Conservation (phyloP, 2,113 vertebrate genomes). For the Mungos mungo region DNA sequence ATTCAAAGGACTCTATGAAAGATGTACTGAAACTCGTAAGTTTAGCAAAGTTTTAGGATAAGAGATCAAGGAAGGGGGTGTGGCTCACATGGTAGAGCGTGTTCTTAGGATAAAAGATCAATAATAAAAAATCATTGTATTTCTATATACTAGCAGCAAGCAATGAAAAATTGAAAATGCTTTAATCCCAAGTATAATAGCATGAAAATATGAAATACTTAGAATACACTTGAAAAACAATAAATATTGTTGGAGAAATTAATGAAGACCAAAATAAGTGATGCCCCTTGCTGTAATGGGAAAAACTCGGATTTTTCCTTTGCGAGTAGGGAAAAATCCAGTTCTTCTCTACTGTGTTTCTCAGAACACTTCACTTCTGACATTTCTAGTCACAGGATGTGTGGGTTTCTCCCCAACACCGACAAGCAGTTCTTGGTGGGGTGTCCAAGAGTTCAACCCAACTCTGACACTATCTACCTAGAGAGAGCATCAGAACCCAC, state of each 20-base stretch:
- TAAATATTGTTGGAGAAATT: background rate
- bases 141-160: background rate
- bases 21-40: background rate
- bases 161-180: background rate
- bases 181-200: background rate
- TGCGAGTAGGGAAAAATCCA: background rate
- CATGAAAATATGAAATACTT: background rate
- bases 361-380: background rate
- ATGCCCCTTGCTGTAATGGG: background rate
- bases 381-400: background rate
- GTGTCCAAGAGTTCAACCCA: background rate
- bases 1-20: background rate
- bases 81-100: no score
- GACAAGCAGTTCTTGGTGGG: background rate
- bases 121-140: background rate
- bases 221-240: background rate
- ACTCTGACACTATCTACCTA: background rate
- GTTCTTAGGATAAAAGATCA: background rate
- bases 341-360: background rate
- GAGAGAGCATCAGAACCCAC: background rate
- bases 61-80: background rate
- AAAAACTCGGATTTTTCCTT: background rate
- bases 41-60: background rate
- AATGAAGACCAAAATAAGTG: background rate
- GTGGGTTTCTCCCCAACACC: background rate